Percentiles rank a stretch among this genome's conserved stretches.
Evolutionary conservation across 2,888 invertebrate species (phyloP).

Genomic region (Liopterus haemorrhoidalis): DNA sequence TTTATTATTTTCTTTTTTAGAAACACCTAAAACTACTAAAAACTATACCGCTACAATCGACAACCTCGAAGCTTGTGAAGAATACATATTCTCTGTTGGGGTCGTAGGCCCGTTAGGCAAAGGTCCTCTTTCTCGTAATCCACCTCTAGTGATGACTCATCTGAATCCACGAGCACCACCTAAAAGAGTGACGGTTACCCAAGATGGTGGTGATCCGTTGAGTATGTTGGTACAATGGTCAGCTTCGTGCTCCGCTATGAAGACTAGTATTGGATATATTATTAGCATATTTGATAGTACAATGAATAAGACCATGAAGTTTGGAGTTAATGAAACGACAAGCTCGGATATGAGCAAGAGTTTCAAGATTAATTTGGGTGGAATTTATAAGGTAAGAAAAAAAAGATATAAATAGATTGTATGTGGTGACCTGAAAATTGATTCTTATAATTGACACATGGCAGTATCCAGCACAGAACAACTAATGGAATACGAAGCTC

Average conservation of each 20-base stretch:
- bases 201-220: constrained; percentile 41
- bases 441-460: too few species aligned
- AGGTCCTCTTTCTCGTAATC: constrained; percentile 56
- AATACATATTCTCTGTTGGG: constrained; percentile 66
- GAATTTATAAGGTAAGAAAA: constrained; percentile 49
- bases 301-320: constrained; percentile 44
- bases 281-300: constrained; percentile 50
- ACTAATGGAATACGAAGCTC: too few species aligned
- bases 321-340: constrained; percentile 49
- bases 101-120: constrained; percentile 57
- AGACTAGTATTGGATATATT: constrained; percentile 53
- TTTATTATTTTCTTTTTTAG: constrained; percentile 38
- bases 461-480: too few species aligned
- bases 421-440: too few species aligned
- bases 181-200: constrained; percentile 54
- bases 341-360: constrained; percentile 49
- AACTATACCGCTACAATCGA: constrained; percentile 53
- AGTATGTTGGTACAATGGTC: constrained; percentile 63
- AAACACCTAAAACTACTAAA: constrained; percentile 47
- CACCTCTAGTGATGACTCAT: constrained; percentile 53
- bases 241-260: constrained; percentile 58
- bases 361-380: constrained; percentile 49
- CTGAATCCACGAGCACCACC: constrained; percentile 65
- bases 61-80: constrained; percentile 65
- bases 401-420: too few species aligned